Evolutionary conservation across 1,140 invertebrate species (phyloP).

Genomic region (Drosophila subpulchrella): DNA sequence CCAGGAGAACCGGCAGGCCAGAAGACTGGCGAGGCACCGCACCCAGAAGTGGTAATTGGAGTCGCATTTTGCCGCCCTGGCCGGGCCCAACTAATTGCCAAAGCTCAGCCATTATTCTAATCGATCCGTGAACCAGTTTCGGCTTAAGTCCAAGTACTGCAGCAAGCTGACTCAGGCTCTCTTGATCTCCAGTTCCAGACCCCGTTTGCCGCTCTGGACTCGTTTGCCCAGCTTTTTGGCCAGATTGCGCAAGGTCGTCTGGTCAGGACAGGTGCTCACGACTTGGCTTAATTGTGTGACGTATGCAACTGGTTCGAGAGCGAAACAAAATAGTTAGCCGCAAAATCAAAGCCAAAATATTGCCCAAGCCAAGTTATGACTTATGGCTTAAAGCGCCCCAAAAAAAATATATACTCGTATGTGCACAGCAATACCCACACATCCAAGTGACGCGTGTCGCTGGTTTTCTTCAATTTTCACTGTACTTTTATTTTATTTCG

Average conservation of each 20-base stretch:
- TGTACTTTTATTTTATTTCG: constrained; percentile 26
- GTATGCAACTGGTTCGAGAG: constrained; percentile 28
- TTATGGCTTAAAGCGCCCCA: constrained; percentile 18
- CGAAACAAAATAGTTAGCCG: constrained; percentile 27
- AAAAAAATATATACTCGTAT: background rate
- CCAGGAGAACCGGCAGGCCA: constrained; percentile 24
- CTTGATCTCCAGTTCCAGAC: background rate
- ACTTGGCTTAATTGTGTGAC: constrained; percentile 68
- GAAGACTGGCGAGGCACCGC: constrained; percentile 17
- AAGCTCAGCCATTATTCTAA: constrained; percentile 64
- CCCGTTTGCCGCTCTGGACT: constrained; percentile 29
- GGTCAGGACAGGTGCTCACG: constrained; percentile 74
- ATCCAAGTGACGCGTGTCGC: constrained; percentile 43
- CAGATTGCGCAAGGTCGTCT: constrained; percentile 79
- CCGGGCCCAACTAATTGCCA: constrained; percentile 46
- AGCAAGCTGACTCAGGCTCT: constrained; percentile 51
- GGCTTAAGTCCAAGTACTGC: constrained; percentile 22
- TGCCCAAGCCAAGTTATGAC: constrained; percentile 70
- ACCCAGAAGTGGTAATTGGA: constrained; percentile 51
- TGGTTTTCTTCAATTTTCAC: constrained; percentile 64
- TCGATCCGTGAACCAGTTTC: constrained; percentile 76
- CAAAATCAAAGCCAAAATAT: constrained; percentile 52
- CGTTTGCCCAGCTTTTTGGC: constrained; percentile 52
- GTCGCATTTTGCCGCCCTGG: constrained; percentile 29
- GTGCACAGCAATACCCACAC: constrained; percentile 8